Evolutionary conservation across 2,888 invertebrate genomes (phyloP).

Genomic region (Acrobasis consociella): DNA sequence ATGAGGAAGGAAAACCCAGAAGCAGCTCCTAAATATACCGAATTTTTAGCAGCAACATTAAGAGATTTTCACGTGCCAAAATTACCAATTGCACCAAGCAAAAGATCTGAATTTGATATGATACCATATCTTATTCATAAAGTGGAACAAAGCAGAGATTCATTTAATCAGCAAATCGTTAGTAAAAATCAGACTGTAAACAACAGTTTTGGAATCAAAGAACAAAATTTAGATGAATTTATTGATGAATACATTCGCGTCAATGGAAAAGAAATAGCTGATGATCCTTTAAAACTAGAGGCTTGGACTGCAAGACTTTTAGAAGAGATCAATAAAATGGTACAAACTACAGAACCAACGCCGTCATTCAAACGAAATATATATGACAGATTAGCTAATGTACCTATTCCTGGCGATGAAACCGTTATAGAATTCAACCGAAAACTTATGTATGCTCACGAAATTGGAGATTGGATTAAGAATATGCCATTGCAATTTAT

Average conservation of each 20-base stretch:
- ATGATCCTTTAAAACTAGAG: slow-evolving; percentile 55
- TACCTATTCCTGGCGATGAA: slow-evolving; percentile 44
- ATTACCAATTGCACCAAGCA: slow-evolving; percentile 42
- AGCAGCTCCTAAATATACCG: slow-evolving; percentile 47
- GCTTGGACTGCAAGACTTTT: slow-evolving; percentile 52
- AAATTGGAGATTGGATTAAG: slow-evolving; percentile 61
- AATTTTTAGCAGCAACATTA: slow-evolving; percentile 43
- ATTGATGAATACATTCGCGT: slow-evolving; percentile 51
- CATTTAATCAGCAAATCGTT: background rate
- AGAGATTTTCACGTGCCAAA: slow-evolving; percentile 34
- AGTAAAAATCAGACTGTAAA: slow-evolving; percentile 20
- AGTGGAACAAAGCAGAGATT: slow-evolving; percentile 34
- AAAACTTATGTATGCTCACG: slow-evolving; percentile 52
- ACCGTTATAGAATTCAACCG: slow-evolving; percentile 43
- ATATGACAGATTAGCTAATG: slow-evolving; percentile 41
- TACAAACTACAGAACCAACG: slow-evolving; percentile 36
- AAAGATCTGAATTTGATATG: slow-evolving; percentile 36
- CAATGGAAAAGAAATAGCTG: slow-evolving; percentile 48
- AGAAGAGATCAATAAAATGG: slow-evolving; percentile 51
- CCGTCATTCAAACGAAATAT: slow-evolving; percentile 40
- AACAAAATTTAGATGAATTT: slow-evolving; percentile 50
- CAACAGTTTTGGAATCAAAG: slow-evolving; percentile 33
- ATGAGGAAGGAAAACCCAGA: slow-evolving; percentile 40
- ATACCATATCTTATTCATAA: slow-evolving; percentile 42
- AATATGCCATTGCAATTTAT: slow-evolving; percentile 52